Percentiles rank a stretch among this genome's conserved stretches.
These are phyloP conservation scores for Mus spretus DNA, from an alignment of 2,797 vertebrate species.

Conservation along the genomic window DNA sequence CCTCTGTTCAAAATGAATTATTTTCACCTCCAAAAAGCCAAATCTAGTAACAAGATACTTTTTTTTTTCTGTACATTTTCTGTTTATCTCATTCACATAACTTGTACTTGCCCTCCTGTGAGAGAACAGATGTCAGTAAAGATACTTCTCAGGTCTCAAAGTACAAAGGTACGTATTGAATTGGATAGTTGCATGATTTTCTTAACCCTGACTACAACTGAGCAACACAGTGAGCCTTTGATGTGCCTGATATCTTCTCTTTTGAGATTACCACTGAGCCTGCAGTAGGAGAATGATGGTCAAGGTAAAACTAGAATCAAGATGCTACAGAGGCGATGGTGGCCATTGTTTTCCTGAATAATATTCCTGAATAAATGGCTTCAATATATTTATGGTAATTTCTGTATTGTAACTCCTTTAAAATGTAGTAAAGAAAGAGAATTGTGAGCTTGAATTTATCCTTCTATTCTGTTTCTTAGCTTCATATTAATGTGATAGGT, in stretches of 20 bases:
- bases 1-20: neutral
- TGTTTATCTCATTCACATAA: neutral
- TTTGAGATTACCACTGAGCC: neutral
- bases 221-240: neutral
- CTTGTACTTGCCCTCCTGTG: neutral
- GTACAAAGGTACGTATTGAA: neutral
- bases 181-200: neutral
- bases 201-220: neutral
- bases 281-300: accelerated
- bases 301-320: too few species aligned
- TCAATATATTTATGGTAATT: too few species aligned
- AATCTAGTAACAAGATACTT: neutral
- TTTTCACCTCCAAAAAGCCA: neutral
- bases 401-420: too few species aligned
- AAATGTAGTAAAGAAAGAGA: too few species aligned
- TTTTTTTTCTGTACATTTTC: neutral
- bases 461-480: too few species aligned
- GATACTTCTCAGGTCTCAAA: accelerated
- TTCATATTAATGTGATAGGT: too few species aligned
- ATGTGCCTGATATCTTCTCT: neutral
- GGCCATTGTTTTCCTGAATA: too few species aligned
- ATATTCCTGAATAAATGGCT: too few species aligned
- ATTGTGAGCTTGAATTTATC: too few species aligned
- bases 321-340: too few species aligned
- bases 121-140: neutral